Conservation (phyloP, 1,140 invertebrate species). For the Camponotus floridanus region DNA sequence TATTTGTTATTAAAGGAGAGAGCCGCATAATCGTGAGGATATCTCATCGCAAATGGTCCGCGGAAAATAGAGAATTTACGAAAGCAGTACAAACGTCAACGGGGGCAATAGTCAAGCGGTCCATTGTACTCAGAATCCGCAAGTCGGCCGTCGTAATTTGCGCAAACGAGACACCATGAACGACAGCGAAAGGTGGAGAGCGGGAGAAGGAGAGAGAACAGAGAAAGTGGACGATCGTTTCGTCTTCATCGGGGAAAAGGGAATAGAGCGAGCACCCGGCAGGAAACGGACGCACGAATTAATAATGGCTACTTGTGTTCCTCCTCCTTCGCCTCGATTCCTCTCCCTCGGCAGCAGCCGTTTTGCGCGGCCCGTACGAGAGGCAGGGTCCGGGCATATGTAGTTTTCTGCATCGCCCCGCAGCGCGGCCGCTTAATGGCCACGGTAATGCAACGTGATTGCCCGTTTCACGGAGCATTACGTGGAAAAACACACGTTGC, state of each 20-base stretch:
- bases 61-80: conserved; percentile 42
- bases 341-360: conserved; percentile 49
- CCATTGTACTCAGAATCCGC: conserved; percentile 63
- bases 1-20: conserved; percentile 9
- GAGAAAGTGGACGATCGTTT: conserved; percentile 31
- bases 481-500: conserved; percentile 75
- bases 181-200: conserved; percentile 21
- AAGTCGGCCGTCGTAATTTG: conserved; percentile 40
- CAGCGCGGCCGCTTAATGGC: conserved; percentile 70
- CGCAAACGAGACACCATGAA: conserved; percentile 39
- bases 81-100: conserved; percentile 28
- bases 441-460: conserved; percentile 77
- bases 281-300: conserved; percentile 60
- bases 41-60: conserved; percentile 38
- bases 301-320: conserved; percentile 58
- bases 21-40: conserved; percentile 27
- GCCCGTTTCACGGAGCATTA: conserved; percentile 78
- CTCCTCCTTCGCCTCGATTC: conserved; percentile 38
- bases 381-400: conserved; percentile 20
- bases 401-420: conserved; percentile 65
- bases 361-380: conserved; percentile 41
- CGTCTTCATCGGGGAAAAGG: conserved; percentile 32
- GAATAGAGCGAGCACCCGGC: conserved; percentile 31
- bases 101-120: conserved; percentile 44
- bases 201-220: background rate